Evolutionary conservation across 92 coral and sea anemone species (phyloP).

Genomic region (Pocillopora meandrina): DNA sequence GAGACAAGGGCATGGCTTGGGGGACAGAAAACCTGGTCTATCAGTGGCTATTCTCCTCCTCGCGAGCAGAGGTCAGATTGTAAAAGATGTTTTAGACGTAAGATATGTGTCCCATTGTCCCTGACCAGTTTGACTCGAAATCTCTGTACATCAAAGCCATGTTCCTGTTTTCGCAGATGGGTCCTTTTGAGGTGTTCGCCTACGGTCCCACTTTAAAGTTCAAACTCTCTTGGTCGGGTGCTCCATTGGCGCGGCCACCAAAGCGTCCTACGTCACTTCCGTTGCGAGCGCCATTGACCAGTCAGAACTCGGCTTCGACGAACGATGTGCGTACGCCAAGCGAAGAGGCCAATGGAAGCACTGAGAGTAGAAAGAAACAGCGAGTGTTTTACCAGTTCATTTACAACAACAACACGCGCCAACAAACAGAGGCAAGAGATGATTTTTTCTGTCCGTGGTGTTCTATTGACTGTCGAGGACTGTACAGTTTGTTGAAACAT

Average conservation of each 20-base stretch:
- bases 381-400: slow-evolving; percentile 95
- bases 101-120: too few relatives aligned
- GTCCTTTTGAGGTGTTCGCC: slow-evolving; percentile 96
- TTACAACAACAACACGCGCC: slow-evolving; percentile 94
- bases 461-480: slow-evolving; percentile 85
- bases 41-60: too few relatives aligned
- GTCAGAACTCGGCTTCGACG: slow-evolving; percentile 59
- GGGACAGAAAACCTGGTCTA: too few relatives aligned
- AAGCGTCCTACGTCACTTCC: slow-evolving; percentile 75
- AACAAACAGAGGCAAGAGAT: slow-evolving; percentile 96
- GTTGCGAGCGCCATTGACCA: slow-evolving; percentile 68
- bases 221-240: slow-evolving; percentile 88
- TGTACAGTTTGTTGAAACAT: slow-evolving; percentile 91
- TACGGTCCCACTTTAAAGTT: slow-evolving; percentile 98
- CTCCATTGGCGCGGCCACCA: slow-evolving; percentile 70
- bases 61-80: too few relatives aligned
- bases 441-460: slow-evolving; percentile 98
- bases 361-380: slow-evolving; percentile 66
- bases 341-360: slow-evolving; percentile 64
- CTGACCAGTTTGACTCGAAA: too few relatives aligned
- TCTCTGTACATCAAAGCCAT: too few relatives aligned
- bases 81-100: too few relatives aligned
- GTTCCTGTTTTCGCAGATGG: slow-evolving; percentile 69
- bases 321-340: slow-evolving; percentile 44
- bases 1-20: too few relatives aligned